Conservation (phyloP, 2,888 invertebrate genomes). For the Melanotus villosus region DNA sequence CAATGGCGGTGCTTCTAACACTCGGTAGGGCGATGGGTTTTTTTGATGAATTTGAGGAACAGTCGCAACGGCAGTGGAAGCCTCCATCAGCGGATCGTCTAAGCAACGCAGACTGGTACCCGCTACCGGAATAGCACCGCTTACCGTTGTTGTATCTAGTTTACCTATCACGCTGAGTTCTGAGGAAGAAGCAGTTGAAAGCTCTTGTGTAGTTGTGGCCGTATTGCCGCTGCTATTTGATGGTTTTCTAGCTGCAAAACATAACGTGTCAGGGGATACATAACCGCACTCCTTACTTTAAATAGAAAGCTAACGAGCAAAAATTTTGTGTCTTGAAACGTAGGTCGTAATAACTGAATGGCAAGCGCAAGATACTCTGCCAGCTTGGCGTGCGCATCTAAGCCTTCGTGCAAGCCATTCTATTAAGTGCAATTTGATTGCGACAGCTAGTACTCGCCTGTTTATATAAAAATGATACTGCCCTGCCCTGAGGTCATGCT, state of each 20-base stretch:
- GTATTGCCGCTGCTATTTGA: slow-evolving; percentile 50
- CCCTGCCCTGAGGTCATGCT: slow-evolving; percentile 64
- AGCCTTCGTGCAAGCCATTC: slow-evolving; percentile 56
- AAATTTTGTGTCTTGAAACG: slow-evolving; percentile 16
- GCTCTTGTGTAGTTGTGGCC: slow-evolving; percentile 45
- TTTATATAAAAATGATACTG: slow-evolving; percentile 62
- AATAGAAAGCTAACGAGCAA: slow-evolving; percentile 20
- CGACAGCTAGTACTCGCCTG: slow-evolving; percentile 60
- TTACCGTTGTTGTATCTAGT: slow-evolving; percentile 44
- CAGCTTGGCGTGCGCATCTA: slow-evolving; percentile 41
- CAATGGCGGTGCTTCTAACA: slow-evolving; percentile 47
- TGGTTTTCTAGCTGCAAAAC: slow-evolving; percentile 55
- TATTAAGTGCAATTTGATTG: slow-evolving; percentile 52
- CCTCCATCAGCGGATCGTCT: slow-evolving; percentile 72
- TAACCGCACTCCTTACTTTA: background rate
- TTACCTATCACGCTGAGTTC: slow-evolving; percentile 36
- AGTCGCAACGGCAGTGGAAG: slow-evolving; percentile 63
- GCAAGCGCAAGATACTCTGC: slow-evolving; percentile 35
- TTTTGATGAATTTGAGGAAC: slow-evolving; percentile 44
- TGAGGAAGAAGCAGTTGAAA: slow-evolving; percentile 49
- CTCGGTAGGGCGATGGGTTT: slow-evolving; percentile 42
- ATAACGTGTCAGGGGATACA: slow-evolving; percentile 50
- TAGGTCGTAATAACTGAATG: slow-evolving; percentile 26
- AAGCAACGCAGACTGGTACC: slow-evolving; percentile 71
- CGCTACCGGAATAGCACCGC: slow-evolving; percentile 65